These are phyloP conservation scores for Artibeus jamaicensis DNA, from an alignment of 2,797 vertebrate species.

Conservation along the genomic window DNA sequence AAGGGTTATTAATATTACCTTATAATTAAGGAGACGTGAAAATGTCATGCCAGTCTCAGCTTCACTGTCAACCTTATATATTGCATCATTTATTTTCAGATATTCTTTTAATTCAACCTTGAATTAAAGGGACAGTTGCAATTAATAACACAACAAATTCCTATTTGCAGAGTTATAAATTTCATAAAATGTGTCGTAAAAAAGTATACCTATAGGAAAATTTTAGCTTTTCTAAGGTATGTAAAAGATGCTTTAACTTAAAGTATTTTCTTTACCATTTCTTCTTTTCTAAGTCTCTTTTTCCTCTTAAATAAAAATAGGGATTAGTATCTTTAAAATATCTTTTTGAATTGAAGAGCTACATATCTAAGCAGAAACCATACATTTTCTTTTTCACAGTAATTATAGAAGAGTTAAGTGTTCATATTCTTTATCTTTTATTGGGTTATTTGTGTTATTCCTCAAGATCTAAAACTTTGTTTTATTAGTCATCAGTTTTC, in stretches of 20 bases:
- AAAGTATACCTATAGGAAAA: neutral
- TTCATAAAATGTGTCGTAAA: neutral
- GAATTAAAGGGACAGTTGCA: neutral
- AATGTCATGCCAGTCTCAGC: conserved; percentile 89
- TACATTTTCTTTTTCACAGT: neutral
- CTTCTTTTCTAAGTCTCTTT: neutral
- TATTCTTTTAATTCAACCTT: conserved; percentile 96
- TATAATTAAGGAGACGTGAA: conserved; percentile 89
- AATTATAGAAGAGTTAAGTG: neutral
- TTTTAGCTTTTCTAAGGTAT: neutral
- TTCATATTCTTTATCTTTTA: neutral
- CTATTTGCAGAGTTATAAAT: conserved; percentile 1
- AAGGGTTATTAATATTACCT: conserved; percentile 81
- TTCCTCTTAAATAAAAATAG: neutral
- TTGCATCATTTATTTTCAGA: conserved; percentile 90
- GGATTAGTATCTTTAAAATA: neutral
- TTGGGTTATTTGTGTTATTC: neutral
- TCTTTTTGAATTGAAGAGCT: neutral
- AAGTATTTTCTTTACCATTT: neutral
- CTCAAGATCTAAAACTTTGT: conserved; percentile 17
- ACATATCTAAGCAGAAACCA: conserved; percentile 15
- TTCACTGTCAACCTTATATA: conserved; percentile 90
- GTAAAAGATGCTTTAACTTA: conserved; percentile 6
- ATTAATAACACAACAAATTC: conserved; percentile 18
- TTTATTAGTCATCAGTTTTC: neutral